phyloP scores from a whole-genome alignment of 2,113 vertebrate genomes.

The Cyanoramphus novaezelandiae region DNA sequence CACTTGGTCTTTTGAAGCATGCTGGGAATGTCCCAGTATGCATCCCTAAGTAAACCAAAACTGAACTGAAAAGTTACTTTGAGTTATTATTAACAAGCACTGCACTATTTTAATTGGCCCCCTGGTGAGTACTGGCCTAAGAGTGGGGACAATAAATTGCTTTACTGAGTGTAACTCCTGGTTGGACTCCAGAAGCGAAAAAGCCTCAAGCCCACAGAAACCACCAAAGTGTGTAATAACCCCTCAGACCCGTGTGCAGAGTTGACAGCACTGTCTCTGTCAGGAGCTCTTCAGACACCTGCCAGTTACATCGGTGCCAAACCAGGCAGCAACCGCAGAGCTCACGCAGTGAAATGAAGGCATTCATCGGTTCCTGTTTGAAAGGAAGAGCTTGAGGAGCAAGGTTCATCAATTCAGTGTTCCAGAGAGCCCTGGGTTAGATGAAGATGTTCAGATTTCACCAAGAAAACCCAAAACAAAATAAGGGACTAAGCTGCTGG shows the following conservation, averaged over 20 bases:
- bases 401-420: background rate
- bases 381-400: background rate
- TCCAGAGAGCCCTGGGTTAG: background rate
- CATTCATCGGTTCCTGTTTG: background rate
- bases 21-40: background rate
- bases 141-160: background rate
- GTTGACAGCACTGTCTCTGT: background rate
- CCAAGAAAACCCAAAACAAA: background rate
- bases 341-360: background rate
- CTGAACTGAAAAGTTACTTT: background rate
- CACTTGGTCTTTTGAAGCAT: background rate
- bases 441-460: background rate
- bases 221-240: fast-evolving
- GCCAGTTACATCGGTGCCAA: background rate
- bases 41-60: background rate
- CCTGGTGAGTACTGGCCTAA: background rate
- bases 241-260: background rate
- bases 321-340: background rate
- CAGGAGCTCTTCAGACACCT: background rate
- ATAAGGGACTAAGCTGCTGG: background rate
- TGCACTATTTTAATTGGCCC: slow-evolving; percentile 42
- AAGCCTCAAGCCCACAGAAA: background rate
- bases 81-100: slow-evolving; percentile 20
- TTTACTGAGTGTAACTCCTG: background rate
- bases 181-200: background rate